Conservation (phyloP, 2,797 vertebrate genomes). For the Astyanax mexicanus region DNA sequence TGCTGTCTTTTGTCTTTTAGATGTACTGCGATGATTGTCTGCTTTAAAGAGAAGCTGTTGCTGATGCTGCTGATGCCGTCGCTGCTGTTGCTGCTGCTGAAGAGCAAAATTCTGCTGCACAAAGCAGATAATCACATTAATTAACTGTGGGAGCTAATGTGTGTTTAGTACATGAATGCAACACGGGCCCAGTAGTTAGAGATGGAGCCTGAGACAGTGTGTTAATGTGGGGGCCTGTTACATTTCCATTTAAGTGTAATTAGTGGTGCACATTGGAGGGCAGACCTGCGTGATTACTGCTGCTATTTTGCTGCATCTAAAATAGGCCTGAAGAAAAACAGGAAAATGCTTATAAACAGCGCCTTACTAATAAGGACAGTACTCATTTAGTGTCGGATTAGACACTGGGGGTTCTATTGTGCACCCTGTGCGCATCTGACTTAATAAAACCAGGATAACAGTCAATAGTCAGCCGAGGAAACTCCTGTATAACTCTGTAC, state of each 20-base stretch:
- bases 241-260: background rate
- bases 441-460: no score
- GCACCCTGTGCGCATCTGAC: no score
- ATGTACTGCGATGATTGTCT: no score
- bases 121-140: background rate
- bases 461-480: no score
- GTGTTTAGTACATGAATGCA: conserved; percentile 18
- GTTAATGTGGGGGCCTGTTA: background rate
- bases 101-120: background rate
- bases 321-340: background rate
- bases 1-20: background rate
- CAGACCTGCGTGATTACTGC: background rate
- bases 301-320: background rate
- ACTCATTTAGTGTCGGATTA: no score
- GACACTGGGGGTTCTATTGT: no score
- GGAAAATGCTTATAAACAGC: no score
- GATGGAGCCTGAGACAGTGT: background rate
- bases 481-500: no score
- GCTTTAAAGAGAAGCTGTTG: background rate
- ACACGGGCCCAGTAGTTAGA: background rate
- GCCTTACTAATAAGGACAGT: no score
- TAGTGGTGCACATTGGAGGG: background rate
- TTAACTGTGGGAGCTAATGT: background rate
- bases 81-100: background rate
- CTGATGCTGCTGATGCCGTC: no score